These are phyloP conservation scores for Epicampocera succincta DNA, from an alignment of 2,888 invertebrate genomes.

Conservation along the genomic window DNA sequence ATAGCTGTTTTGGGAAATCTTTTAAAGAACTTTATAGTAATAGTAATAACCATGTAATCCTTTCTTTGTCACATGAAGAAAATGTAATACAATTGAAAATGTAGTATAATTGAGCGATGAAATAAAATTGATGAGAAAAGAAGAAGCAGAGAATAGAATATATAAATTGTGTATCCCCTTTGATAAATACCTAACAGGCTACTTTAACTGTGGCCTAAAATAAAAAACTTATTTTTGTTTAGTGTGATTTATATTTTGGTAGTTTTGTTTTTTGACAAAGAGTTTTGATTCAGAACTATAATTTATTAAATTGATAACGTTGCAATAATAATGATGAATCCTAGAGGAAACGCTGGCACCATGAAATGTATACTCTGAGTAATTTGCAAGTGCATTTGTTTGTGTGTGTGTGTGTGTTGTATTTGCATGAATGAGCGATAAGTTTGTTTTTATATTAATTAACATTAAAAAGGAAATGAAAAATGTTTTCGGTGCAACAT, in stretches of 20 bases:
- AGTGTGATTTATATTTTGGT: conserved; percentile 3
- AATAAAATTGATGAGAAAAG: conserved; percentile 21
- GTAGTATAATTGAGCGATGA: background rate
- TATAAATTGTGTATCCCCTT: conserved; percentile 66
- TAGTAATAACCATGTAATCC: conserved; percentile 3
- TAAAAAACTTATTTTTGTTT: conserved; percentile 13
- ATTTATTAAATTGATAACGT: background rate
- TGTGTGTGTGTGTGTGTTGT: conserved; percentile 23
- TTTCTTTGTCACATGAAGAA: background rate
- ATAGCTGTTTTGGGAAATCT: background rate
- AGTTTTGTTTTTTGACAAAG: background rate
- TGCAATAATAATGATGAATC: conserved; percentile 42
- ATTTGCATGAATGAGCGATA: conserved; percentile 8
- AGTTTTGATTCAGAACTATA: background rate
- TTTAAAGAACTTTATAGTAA: background rate
- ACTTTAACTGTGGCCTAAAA: conserved; percentile 23
- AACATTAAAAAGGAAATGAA: background rate
- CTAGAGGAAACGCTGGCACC: conserved; percentile 5
- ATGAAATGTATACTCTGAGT: conserved; percentile 28
- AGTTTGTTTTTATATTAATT: conserved; percentile 15
- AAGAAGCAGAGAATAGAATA: conserved; percentile 51
- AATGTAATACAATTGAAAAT: background rate
- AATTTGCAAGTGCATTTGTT: conserved; percentile 9
- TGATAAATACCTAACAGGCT: conserved; percentile 49
- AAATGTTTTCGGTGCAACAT: conserved; percentile 84